Evolutionary conservation across 2,888 invertebrate genomes (phyloP), one percentile per base, ranked within the genome.

Genomic region (Protonemura montana): DNA sequence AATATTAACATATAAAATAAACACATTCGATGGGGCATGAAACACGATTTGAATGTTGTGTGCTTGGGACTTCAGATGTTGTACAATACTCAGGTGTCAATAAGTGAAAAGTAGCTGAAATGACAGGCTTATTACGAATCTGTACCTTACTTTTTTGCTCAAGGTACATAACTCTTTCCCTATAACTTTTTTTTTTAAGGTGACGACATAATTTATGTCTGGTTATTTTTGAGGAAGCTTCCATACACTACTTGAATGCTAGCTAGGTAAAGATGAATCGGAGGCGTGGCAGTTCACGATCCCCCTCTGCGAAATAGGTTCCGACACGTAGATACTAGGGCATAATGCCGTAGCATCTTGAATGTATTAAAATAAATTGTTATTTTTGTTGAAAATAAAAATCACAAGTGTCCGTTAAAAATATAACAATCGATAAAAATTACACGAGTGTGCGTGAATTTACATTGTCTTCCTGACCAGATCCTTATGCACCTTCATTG

Each of bases 351-450:
- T 86, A 85, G 84, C 59, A 87, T 86, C 86, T 87, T 87, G 86
- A 83, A 86, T 87, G 87, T 87, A 86, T 86, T 82, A 86, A 86
- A 87, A 86, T n/a, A 91, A 91, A 91, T 91, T 91, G 91, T 91
- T 91, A 91, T 91, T 91, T 91, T 91, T 91, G 91, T 91, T 91
- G 91, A 91, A 87, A 91, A 91, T 91, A 91, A 91, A 91, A 91
- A 91, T 91, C 91, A 91, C 90, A 87, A 84, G 84, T 84, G 84
- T 84, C 84, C 84, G 84, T 84, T 84, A 84, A 84, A 84, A 84
- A 84, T 84, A 84, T 84, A 84, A 84, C 84, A 84, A 30, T 83
- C 41, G 42, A 35, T n/a, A 83, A 30, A 78, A 78, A 59, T 59
- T 59, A 59, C 21, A 16, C 13, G 1, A 2, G 3, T n/a, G 28